Evolutionary conservation across 2,113 vertebrate genomes (phyloP), one percentile per base, ranked within the genome.

Genomic region (Rhagologus leucostigma): DNA sequence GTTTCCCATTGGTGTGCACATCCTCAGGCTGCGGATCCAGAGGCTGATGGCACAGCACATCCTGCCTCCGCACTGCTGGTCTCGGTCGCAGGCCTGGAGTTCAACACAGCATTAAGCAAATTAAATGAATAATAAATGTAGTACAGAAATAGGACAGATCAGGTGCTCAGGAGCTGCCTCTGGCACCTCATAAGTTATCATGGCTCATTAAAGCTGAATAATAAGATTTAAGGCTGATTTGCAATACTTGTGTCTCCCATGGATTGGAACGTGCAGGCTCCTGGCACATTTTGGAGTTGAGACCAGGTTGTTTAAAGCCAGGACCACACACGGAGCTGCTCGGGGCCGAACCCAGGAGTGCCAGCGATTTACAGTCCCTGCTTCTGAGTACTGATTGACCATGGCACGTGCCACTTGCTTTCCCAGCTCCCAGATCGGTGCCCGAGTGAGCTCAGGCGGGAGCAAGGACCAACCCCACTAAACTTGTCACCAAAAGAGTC

Each of bases 21-120:
- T 99, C 16, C 99, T 97, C 74, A 99, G 98, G 96, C 98, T 99
- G 89, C 98, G 98, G 82, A 99, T 98, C 99, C 99, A 99, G 96
- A 99, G 97, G 90, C 99, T 99, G 19, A 99, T 97, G 0, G 99
- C 99, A 9, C 99, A 99, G 94, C 99, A 99, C 99, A 98, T 99
- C 84, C 98, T 97, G n/a, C 94, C 98, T 19, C 98, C 98, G 18
- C 99, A 99, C 97, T 99, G 99, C 49, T 98, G 95, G 97, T 99
- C 99, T 78, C 94, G 98, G 50, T 99, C 98, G 6, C 99, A 99
- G 85, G 99, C 98, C 98, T 98, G 97, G 11, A 95, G 95, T 17
- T 49, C 55, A 90, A 97, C 3, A 95, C 78, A 70, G 76, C 59
- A 52, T 46, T 3, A 29, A 18, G 68, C 19, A 83, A 55, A 83